phyloP scores from a whole-genome alignment of 2,113 vertebrate genomes.

The Cricetomys ansorgei region DNA sequence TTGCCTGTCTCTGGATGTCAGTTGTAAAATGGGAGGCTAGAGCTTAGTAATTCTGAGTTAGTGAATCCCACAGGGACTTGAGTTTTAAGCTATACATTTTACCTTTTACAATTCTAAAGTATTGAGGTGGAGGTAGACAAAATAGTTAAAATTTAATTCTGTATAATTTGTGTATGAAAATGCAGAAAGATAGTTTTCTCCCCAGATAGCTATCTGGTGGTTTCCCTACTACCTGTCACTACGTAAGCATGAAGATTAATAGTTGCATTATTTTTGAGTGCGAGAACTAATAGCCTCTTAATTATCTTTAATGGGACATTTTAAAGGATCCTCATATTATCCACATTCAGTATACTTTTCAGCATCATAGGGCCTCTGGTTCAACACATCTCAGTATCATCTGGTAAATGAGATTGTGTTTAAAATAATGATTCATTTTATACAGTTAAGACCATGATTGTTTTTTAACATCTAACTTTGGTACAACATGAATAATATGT shows the following conservation, averaged over 20 bases:
- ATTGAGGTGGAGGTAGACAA: constrained; percentile 60
- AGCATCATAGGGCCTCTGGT: constrained; percentile 33
- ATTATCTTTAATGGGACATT: constrained; percentile 80
- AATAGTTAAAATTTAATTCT: constrained; percentile 68
- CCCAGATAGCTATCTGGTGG: constrained; percentile 37
- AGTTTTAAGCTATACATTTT: background rate
- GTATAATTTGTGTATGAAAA: background rate
- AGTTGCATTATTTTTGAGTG: constrained; percentile 80
- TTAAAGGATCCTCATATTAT: constrained; percentile 72
- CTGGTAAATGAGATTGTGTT: constrained; percentile 38
- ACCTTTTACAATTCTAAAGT: constrained; percentile 1
- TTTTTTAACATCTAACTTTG: constrained; percentile 37
- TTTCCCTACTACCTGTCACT: constrained; percentile 78
- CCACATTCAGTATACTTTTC: constrained; percentile 57
- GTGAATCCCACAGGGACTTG: background rate
- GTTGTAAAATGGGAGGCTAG: background rate
- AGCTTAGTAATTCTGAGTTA: background rate
- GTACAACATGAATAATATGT: background rate
- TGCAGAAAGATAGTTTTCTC: background rate
- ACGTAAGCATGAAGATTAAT: constrained; percentile 83
- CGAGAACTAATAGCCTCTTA: constrained; percentile 80
- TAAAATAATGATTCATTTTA: constrained; percentile 38
- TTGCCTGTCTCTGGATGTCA: background rate
- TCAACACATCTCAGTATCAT: constrained; percentile 70
- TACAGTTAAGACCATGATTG: constrained; percentile 6